Conservation (phyloP, 1,140 invertebrate species). For the Phthorimaea operculella region DNA sequence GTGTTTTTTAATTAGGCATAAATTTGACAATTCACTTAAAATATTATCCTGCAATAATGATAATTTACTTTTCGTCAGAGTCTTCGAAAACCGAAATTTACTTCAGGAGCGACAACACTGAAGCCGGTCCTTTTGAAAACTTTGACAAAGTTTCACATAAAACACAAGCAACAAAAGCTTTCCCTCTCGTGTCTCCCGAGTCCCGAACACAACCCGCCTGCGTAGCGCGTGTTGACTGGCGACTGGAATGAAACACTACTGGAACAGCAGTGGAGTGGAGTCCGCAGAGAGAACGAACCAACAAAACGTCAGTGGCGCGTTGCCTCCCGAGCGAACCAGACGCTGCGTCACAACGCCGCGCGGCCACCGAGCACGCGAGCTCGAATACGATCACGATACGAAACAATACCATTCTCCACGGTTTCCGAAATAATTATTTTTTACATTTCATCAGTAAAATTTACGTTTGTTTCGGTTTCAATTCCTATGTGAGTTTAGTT, state of each 20-base stretch:
- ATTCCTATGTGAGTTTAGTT: constrained; percentile 9
- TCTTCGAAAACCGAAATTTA: no score
- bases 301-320: constrained; percentile 32
- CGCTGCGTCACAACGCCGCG: constrained; percentile 19
- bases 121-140: no score
- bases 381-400: constrained; percentile 36
- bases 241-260: neutral
- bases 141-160: no score
- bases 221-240: neutral
- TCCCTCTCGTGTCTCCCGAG: neutral
- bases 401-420: neutral
- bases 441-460: neutral
- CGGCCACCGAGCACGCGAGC: constrained; percentile 28
- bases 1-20: no score
- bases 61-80: no score
- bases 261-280: neutral
- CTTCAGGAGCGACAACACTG: no score
- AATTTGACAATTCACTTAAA: no score
- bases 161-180: no score
- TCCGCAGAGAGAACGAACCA: neutral
- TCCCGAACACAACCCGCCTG: neutral
- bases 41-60: no score
- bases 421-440: neutral
- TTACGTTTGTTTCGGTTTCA: neutral
- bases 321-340: constrained; percentile 31